Evolutionary conservation across 2,113 vertebrate genomes (phyloP).

Genomic region (Chionomys nivalis): DNA sequence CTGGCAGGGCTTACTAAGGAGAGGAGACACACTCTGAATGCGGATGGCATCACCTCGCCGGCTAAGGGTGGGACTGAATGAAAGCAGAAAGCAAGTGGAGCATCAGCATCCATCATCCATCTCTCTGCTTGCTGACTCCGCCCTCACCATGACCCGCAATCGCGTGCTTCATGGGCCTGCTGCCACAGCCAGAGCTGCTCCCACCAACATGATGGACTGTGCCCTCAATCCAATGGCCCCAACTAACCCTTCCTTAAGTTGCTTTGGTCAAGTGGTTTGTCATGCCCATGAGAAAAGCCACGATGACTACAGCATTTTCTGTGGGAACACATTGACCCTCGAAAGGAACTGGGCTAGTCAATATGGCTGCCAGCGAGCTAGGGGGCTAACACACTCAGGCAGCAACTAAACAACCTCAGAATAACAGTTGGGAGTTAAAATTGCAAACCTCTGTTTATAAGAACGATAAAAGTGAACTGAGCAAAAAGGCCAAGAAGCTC

Average conservation of each 20-base stretch:
- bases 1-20: not conserved
- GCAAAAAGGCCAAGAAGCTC: not conserved
- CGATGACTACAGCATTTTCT: not conserved
- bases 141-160: too few relatives aligned
- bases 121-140: not conserved
- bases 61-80: not conserved
- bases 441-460: conserved; percentile 18
- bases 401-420: rapidly evolving
- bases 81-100: not conserved
- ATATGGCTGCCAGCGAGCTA: not conserved
- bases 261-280: not conserved
- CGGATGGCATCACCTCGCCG: too few relatives aligned
- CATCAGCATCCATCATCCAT: not conserved
- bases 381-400: not conserved
- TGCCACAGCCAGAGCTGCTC: not conserved
- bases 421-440: not conserved
- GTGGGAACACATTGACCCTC: not conserved
- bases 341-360: not conserved
- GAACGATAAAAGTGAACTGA: not conserved
- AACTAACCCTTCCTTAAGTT: not conserved
- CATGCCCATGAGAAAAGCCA: not conserved
- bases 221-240: not conserved
- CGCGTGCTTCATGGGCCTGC: not conserved
- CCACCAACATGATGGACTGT: not conserved
- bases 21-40: not conserved